Base-by-base conservation (phyloP, 2,888 invertebrate species). In the Tenthredo distinguenda region DNA sequence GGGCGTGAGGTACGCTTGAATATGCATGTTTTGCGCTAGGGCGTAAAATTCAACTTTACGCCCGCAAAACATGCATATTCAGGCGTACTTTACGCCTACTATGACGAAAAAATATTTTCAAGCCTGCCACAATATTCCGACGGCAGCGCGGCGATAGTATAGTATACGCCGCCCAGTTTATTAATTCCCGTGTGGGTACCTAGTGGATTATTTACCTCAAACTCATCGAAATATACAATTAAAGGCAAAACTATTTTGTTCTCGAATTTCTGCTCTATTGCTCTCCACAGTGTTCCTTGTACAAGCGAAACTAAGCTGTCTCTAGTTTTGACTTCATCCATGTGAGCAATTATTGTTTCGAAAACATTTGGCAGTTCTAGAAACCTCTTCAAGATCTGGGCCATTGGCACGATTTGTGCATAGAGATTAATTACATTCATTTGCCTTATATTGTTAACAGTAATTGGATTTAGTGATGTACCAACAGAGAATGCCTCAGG, bases 131-230 rank as follows among this genome's bases (percentile, higher is more conserved):
- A 58, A 68, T 85, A 83, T 43, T 86, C 85, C 21, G 55, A 34
- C 43, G 85, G 77, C 15, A 77, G 15, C 37, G 68, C 65, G 18
- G 40, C 81, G 58, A 85, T 71, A 3, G 83, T 47, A 31, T 40
- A 85, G 72, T 85, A 85, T 12, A 74, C 58, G 15, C 79, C 85
- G 5, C 88, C 87, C n/a, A 88, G 65, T 84, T 87, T 88, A 21
- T 83, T 84, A 15, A 86, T 74, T 40, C 58, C 74, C 5, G 77
- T 82, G 68, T 86, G 86, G 2, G 87, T 84, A 26, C 87, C 87
- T n/a, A 88, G 68, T 15, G 86, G 86, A 62, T 87, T 88, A 76
- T 87, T 87, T n/a, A 87, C 86, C 81, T 87, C 87, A 21, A 86
- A 82, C 43, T 86, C 87, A 82, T 87, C 87, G 77, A 86, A 87